Percentiles rank a stretch among this genome's conserved stretches.
These are phyloP conservation scores for Cremastinae sp. DNA, from an alignment of 2,888 invertebrate genomes.

Conservation along the genomic window DNA sequence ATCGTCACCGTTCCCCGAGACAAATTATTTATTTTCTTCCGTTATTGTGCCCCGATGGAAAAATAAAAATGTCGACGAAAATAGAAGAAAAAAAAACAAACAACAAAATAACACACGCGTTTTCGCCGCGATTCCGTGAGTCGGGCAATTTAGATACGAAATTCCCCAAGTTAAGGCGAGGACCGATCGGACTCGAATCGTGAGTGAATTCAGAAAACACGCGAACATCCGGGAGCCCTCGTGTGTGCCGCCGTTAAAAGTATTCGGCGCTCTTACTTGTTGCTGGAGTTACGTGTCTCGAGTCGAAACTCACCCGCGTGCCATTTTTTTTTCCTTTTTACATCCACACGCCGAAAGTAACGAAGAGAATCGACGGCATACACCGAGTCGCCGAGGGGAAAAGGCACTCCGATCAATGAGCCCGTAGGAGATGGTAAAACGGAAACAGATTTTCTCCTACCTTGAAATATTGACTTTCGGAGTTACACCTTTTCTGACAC, in stretches of 20 bases:
- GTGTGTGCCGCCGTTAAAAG: slow-evolving; percentile 22
- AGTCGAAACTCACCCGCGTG: slow-evolving; percentile 57
- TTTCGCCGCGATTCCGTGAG: slow-evolving; percentile 72
- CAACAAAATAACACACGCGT: too few species aligned
- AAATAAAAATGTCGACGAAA: slow-evolving; percentile 33
- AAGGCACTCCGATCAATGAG: too few species aligned
- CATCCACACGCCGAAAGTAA: too few species aligned
- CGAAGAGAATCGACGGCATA: too few species aligned
- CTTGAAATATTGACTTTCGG: too few species aligned
- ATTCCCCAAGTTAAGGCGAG: slow-evolving; percentile 49
- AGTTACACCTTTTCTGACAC: too few species aligned
- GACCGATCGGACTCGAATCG: slow-evolving; percentile 51
- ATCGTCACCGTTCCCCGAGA: slow-evolving; percentile 37
- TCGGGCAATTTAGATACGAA: slow-evolving; percentile 63
- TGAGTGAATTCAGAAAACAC: slow-evolving; percentile 60
- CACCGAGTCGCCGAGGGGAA: too few species aligned
- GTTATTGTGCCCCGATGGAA: background rate
- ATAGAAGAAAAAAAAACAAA: slow-evolving; percentile 42
- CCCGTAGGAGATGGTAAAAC: too few species aligned
- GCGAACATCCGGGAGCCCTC: slow-evolving; percentile 28
- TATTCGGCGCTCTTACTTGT: slow-evolving; percentile 76
- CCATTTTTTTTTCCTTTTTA: too few species aligned
- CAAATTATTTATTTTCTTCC: slow-evolving; percentile 29
- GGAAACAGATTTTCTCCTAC: too few species aligned
- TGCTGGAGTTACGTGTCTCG: slow-evolving; percentile 79